Conservation (phyloP, 2,113 vertebrate genomes). For the Lagopus muta region DNA sequence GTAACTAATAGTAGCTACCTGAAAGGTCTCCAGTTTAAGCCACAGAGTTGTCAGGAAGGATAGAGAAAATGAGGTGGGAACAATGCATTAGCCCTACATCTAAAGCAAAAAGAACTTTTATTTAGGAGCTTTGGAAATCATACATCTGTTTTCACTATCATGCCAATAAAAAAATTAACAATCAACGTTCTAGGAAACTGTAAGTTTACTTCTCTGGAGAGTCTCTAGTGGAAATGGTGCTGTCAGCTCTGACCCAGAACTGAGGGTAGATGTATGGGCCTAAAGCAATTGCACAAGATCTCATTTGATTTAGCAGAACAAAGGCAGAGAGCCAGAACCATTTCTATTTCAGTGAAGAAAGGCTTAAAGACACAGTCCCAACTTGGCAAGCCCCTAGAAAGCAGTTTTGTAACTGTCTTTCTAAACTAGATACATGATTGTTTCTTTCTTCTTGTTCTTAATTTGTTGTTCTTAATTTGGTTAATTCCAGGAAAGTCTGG, state of each 20-base stretch:
- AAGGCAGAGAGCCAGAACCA: slow-evolving; percentile 18
- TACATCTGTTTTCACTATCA: neutral
- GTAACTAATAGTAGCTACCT: neutral
- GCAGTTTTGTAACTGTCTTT: neutral
- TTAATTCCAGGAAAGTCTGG: neutral
- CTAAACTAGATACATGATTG: neutral
- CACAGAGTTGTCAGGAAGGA: neutral
- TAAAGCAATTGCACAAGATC: neutral
- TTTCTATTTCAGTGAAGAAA: neutral
- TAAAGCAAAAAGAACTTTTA: neutral
- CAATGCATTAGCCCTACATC: neutral
- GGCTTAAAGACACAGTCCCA: neutral
- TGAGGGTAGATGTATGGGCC: neutral
- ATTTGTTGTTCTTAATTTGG: neutral
- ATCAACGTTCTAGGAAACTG: neutral
- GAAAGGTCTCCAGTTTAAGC: neutral
- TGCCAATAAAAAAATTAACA: neutral
- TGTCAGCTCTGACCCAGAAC: neutral
- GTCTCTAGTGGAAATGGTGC: neutral
- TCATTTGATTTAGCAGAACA: neutral
- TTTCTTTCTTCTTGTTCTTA: neutral
- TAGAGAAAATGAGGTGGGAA: neutral
- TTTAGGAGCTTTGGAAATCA: neutral
- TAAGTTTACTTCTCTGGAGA: neutral
- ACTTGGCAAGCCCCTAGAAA: neutral